Base-by-base conservation (phyloP, 2,113 vertebrate species). In the Rhizomys pruinosus region DNA sequence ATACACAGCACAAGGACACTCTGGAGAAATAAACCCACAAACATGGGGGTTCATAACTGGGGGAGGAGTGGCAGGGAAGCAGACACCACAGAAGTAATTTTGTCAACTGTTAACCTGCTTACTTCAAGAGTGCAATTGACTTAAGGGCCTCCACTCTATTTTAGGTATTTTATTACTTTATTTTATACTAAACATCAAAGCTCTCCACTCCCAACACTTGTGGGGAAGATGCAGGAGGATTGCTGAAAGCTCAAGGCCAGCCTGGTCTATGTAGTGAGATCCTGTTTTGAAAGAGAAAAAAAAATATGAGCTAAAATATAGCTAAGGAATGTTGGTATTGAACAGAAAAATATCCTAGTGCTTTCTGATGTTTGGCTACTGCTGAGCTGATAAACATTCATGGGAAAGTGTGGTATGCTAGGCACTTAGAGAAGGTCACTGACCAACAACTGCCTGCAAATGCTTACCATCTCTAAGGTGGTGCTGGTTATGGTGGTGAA, bases 401-500 rank as follows among this genome's bases (percentile, higher is more conserved):
- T 5, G 0, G n/a, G n/a, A 44, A 5, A 34, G 61, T 19, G 20
- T 7, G 15, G 57, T 12, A 42, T 89, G 74, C 71, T 20, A 32
- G 61, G 66, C 3, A 37, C 82, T 10, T 3, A 12, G 15, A 20
- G 17, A 52, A n/a, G 0, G 39, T 77, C 25, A 0, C 81, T 34
- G 17, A n/a, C 23, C 55, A 64, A 61, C n/a, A 63, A 10, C 66
- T 39, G 27, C 47, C 78, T 0, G 0, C 23, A 82, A n/a, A 73
- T 0, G 64, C 57, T 72, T 7, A 12, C 10, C 74, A 47, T n/a
- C 25, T 57, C 2, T 0, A 0, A 39, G 47, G 42, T 25, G 82
- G 25, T 25, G 44, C 82, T 69, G n/a, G 22, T 15, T 55, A 37
- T 57, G 47, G 44, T 29, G 32, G 15, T 39, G 27, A 44, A 37